Base-by-base conservation (phyloP, 2,888 invertebrate genomes). In the Nowickia ferox region DNA sequence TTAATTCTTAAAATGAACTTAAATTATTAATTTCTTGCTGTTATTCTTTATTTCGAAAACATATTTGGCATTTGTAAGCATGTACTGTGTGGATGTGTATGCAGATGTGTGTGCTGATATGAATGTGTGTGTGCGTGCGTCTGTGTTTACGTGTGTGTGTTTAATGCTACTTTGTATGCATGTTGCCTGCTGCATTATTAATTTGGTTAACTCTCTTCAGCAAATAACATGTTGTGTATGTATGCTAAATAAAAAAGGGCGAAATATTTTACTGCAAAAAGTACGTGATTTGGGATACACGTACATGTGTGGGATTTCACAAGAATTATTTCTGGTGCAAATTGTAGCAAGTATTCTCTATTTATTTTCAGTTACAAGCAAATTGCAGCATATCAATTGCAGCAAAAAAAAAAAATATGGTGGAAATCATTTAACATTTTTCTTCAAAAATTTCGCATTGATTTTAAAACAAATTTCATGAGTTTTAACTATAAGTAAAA, bases 201-300 rank as follows among this genome's bases (percentile, higher is more conserved):
- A 79, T 79, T 63, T 53, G 51, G 44, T 48, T 72, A 79, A 65
- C 66, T 80, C 66, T 66, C 51, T 80, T 57, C 46, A 30, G 57
- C 72, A 59, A 74, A 66, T 74, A 51, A 66, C 48, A 72, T 57
- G 40, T 80, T 72, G 2, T 38, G 9, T 53, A 19, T 17, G 1
- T 40, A 40, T 61, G 61, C 9, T 42, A 30, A 55, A 55, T 17
- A 17, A 42, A 30, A 10, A 44, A 44, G 9, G 19, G 17, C 4
- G 19, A n/a, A 15, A 11, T 19, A 77, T 59, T 22, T 46, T 75
- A 13, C 51, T 51, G 1, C 42, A 51, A 17, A 30, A 75, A 65
- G 40, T 76, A 76, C 53, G 75, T 76, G 65, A 42, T 76, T 44
- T 40, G 17, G 30, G 30, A 13, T 1, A 22, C 30, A 30, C 19